Conservation (phyloP, 2,113 vertebrate species). For the Sclerurus mexicanus region DNA sequence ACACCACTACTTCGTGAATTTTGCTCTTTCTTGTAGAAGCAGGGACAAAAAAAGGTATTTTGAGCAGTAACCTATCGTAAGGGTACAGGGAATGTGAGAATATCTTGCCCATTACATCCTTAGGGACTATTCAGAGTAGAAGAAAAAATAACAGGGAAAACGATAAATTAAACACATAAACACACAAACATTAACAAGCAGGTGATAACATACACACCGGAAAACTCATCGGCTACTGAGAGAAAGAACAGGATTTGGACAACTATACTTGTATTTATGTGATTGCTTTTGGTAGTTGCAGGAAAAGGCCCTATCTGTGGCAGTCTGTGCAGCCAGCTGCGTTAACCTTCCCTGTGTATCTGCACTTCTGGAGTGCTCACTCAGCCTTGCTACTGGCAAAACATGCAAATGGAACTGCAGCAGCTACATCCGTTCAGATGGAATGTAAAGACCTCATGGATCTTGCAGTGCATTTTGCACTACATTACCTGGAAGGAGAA, state of each 20-base stretch:
- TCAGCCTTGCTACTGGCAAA: not conserved
- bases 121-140: not conserved
- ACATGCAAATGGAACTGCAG: not conserved
- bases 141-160: not conserved
- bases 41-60: not conserved
- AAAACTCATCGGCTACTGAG: not conserved
- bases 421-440: not conserved
- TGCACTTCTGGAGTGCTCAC: not conserved
- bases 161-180: not conserved
- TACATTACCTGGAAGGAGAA: not conserved
- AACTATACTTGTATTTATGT: not conserved
- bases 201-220: not conserved
- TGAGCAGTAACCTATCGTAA: not conserved
- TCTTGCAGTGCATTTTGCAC: not conserved
- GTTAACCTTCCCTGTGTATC: fast-evolving
- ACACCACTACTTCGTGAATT: not conserved
- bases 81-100: fast-evolving
- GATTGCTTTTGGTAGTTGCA: not conserved
- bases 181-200: not conserved
- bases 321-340: not conserved
- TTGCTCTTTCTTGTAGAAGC: not conserved
- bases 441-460: not conserved
- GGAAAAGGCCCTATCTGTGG: not conserved
- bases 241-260: not conserved
- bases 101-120: not conserved